A percentile compares a stretch with the other conserved stretches of the same genome.
phyloP scores from a whole-genome alignment of 2,797 vertebrate genomes.

The Aselliscus stoliczkanus region DNA sequence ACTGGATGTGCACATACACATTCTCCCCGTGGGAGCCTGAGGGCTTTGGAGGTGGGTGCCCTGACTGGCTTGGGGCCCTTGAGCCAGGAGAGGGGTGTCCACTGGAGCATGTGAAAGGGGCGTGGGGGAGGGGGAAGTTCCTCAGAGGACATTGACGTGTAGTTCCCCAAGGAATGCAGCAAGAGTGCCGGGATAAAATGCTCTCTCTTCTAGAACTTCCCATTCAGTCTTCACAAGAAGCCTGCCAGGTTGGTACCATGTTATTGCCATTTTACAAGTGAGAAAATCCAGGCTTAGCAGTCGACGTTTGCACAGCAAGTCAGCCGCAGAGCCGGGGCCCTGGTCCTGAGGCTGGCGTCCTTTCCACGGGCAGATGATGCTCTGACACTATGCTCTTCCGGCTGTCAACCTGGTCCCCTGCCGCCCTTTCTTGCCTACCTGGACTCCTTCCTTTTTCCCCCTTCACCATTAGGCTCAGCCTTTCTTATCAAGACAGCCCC shows the following conservation, averaged over 20 bases:
- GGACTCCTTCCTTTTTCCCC: background rate
- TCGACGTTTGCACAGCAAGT: background rate
- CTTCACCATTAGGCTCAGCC: background rate
- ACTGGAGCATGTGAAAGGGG: background rate
- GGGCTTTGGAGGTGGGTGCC: rapidly evolving
- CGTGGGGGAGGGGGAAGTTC: rapidly evolving
- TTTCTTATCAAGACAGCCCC: background rate
- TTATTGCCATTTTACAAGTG: background rate
- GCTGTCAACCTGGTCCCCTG: background rate
- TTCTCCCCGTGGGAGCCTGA: background rate
- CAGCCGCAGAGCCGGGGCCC: too few relatives aligned
- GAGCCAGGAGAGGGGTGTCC: background rate
- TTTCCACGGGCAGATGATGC: background rate
- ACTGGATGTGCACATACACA: rapidly evolving
- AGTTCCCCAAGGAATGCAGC: background rate
- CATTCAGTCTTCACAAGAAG: background rate
- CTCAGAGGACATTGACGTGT: background rate
- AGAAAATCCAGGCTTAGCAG: background rate
- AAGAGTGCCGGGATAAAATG: background rate
- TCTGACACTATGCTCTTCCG: too few relatives aligned
- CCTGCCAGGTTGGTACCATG: background rate
- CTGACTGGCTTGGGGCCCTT: background rate
- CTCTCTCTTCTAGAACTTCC: background rate
- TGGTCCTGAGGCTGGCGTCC: rapidly evolving
- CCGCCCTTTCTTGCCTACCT: background rate